phyloP scores from a whole-genome alignment of 2,797 vertebrate genomes.

The Hylomyscus alleni region DNA sequence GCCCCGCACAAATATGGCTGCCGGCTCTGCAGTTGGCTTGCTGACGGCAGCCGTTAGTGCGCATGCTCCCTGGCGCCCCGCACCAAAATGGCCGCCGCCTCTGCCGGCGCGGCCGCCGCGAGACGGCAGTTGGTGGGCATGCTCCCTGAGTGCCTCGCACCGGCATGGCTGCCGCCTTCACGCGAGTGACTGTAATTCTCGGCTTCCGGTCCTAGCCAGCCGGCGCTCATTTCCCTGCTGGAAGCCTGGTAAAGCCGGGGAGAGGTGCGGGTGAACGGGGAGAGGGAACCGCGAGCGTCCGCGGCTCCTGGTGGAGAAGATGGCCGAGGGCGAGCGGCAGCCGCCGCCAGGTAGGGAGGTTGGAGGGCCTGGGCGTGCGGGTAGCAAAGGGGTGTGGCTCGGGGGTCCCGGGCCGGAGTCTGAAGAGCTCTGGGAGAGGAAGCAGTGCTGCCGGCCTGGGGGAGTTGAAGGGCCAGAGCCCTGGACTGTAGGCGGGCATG shows the following conservation, averaged over 20 bases:
- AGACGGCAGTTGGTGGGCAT: slow-evolving; percentile 70
- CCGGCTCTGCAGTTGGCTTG: neutral
- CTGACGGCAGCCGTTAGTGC: neutral
- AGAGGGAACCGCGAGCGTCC: slow-evolving; percentile 59
- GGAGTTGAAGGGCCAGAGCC: neutral
- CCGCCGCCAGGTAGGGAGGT: slow-evolving; percentile 84
- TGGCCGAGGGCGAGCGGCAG: slow-evolving; percentile 89
- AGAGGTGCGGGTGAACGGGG: slow-evolving; percentile 71
- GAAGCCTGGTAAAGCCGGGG: neutral
- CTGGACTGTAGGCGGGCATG: neutral
- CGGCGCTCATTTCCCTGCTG: neutral
- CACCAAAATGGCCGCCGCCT: neutral
- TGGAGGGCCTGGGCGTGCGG: neutral
- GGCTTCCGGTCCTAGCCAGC: slow-evolving; percentile 62
- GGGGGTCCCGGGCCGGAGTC: neutral
- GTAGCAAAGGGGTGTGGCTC: neutral
- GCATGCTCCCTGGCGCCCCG: neutral
- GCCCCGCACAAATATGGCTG: neutral
- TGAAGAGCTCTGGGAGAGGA: neutral
- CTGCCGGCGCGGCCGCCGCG: neutral
- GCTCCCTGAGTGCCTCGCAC: slow-evolving; percentile 76
- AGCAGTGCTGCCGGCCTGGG: neutral
- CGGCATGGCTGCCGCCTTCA: slow-evolving; percentile 82
- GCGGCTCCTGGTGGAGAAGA: slow-evolving; percentile 84
- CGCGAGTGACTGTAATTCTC: slow-evolving; percentile 17